Conservation (phyloP, 2,113 vertebrate genomes). For the Phyllostomus hastatus region DNA sequence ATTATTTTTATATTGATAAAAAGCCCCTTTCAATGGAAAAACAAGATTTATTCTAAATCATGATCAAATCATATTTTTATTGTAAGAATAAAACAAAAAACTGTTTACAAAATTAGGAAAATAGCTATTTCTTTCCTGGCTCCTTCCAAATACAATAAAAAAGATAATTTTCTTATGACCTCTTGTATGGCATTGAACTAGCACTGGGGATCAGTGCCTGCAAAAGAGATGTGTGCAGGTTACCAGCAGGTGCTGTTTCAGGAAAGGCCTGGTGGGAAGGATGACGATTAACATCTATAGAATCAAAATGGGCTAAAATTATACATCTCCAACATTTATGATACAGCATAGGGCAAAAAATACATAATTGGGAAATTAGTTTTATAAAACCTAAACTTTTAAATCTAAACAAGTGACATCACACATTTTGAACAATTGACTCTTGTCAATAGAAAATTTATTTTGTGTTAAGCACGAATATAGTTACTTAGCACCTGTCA, state of each 20-base stretch:
- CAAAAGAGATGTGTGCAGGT: not conserved
- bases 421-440: not conserved
- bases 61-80: not conserved
- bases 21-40: not conserved
- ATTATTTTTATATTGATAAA: not conserved
- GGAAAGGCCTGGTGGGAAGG: not conserved
- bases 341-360: not conserved
- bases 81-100: not conserved
- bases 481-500: conserved; percentile 33
- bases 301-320: not conserved
- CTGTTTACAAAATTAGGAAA: not conserved
- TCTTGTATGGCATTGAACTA: not conserved
- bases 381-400: not conserved
- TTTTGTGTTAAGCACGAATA: not conserved
- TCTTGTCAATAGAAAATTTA: not conserved
- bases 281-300: not conserved
- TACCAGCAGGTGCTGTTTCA: accelerated
- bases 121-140: not conserved
- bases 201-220: not conserved
- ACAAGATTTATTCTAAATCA: not conserved
- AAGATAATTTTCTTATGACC: not conserved
- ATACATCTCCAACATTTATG: not conserved
- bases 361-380: not conserved
- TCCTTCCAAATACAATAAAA: not conserved
- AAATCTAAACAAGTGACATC: not conserved